Conservation (phyloP, 1,140 invertebrate species). For the Nilaparvata lugens region DNA sequence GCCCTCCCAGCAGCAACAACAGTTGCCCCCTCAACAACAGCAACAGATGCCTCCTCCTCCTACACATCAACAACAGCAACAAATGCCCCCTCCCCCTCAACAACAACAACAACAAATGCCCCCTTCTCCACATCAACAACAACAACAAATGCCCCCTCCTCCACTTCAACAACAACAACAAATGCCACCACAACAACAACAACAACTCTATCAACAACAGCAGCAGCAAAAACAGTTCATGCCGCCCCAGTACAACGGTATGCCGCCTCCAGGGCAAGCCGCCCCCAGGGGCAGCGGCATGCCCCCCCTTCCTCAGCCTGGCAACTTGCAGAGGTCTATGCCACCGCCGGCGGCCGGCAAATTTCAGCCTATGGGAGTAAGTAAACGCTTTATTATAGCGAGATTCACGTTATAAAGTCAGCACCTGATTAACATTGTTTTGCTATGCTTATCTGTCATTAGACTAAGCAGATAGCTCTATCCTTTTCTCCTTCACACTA, state of each 20-base stretch:
- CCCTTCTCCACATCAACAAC: conserved; percentile 5
- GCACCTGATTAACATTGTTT: no score
- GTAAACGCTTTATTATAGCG: no score
- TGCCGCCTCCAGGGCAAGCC: not conserved
- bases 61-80: no score
- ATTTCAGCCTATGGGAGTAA: conserved; percentile 16
- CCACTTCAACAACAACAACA: not conserved
- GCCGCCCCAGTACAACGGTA: not conserved
- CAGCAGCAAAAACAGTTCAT: not conserved
- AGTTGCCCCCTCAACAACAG: not conserved
- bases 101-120: not conserved
- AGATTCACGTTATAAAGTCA: no score
- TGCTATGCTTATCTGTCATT: no score
- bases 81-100: conserved; percentile 16
- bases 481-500: no score
- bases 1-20: not conserved
- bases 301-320: conserved; percentile 2
- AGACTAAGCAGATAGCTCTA: no score
- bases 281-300: not conserved
- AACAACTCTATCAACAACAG: conserved; percentile 7
- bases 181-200: not conserved
- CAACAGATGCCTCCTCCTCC: conserved; percentile 4
- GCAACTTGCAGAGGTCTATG: conserved; percentile 22
- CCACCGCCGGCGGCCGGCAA: not conserved
- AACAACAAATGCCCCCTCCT: conserved; percentile 2